These are phyloP conservation scores for Anguilla marmorata DNA, from an alignment of 2,797 vertebrate species.

Conservation along the genomic window DNA sequence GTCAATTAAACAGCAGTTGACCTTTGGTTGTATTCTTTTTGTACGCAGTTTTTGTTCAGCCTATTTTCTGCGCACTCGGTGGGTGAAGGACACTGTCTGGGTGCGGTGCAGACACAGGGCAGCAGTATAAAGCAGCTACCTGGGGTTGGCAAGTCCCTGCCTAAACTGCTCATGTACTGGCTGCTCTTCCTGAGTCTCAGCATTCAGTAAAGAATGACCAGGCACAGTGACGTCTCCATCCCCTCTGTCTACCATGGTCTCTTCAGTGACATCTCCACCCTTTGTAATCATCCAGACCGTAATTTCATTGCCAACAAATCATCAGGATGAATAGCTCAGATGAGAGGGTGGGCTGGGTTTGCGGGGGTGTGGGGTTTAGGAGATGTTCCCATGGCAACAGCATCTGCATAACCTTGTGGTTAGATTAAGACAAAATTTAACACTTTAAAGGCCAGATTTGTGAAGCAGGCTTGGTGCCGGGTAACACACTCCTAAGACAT, in stretches of 20 bases:
- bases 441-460: slow-evolving; percentile 22
- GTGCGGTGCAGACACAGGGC: not conserved
- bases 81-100: not conserved
- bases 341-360: not conserved
- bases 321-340: slow-evolving; percentile 38
- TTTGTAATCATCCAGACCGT: slow-evolving; percentile 24
- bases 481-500: not conserved
- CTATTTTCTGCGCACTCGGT: not conserved
- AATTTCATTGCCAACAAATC: slow-evolving; percentile 51
- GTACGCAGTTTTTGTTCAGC: not conserved
- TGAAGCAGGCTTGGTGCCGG: slow-evolving; percentile 8
- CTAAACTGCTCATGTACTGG: not conserved
- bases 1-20: slow-evolving; percentile 15
- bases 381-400: slow-evolving; percentile 47
- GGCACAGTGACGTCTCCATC: not conserved
- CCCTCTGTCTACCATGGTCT: not conserved
- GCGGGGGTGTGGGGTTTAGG: slow-evolving; percentile 26
- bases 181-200: not conserved
- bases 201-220: not conserved
- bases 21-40: not conserved
- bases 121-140: not conserved
- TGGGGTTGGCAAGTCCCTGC: not conserved
- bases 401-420: slow-evolving; percentile 32
- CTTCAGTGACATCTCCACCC: not conserved
- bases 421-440: slow-evolving; percentile 37